These are phyloP conservation scores for Leptobrachium ailaonicum DNA, from an alignment of 2,113 vertebrate species.

Conservation along the genomic window DNA sequence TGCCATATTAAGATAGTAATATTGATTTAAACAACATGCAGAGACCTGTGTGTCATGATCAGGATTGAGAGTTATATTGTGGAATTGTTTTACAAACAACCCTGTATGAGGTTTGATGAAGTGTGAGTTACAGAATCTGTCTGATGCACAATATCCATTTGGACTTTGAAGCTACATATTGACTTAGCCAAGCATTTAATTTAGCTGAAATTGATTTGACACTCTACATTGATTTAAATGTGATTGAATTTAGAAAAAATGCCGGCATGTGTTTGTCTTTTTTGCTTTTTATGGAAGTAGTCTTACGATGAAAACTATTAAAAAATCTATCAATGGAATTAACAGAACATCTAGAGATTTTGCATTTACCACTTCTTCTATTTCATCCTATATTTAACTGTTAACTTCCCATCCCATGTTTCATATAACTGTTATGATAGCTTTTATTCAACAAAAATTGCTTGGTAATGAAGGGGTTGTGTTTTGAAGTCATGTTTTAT, in stretches of 20 bases:
- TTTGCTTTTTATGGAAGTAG: not conserved
- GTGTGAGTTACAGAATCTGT: not conserved
- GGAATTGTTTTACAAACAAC: not conserved
- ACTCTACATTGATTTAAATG: constrained; percentile 11
- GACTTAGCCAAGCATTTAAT: constrained; percentile 21
- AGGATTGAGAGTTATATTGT: not conserved
- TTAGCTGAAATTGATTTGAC: constrained; percentile 34
- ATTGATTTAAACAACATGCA: not conserved
- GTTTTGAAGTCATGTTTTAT: too few species aligned
- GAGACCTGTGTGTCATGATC: not conserved
- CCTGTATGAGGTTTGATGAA: not conserved
- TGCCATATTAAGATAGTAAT: not conserved
- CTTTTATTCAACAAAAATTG: too few species aligned
- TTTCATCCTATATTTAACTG: too few species aligned
- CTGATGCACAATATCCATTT: not conserved
- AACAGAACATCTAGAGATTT: too few species aligned
- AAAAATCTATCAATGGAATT: too few species aligned
- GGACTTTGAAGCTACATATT: constrained; percentile 30
- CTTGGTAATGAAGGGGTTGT: too few species aligned
- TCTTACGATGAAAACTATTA: too few species aligned
- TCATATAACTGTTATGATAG: too few species aligned
- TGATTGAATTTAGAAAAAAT: constrained; percentile 12
- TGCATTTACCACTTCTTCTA: too few species aligned
- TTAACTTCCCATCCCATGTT: too few species aligned
- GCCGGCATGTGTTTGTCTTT: not conserved